Percentiles rank a stretch among this genome's conserved stretches.
Evolutionary conservation across 2,797 vertebrate species (phyloP).

Genomic region (Coregonus suidteri): DNA sequence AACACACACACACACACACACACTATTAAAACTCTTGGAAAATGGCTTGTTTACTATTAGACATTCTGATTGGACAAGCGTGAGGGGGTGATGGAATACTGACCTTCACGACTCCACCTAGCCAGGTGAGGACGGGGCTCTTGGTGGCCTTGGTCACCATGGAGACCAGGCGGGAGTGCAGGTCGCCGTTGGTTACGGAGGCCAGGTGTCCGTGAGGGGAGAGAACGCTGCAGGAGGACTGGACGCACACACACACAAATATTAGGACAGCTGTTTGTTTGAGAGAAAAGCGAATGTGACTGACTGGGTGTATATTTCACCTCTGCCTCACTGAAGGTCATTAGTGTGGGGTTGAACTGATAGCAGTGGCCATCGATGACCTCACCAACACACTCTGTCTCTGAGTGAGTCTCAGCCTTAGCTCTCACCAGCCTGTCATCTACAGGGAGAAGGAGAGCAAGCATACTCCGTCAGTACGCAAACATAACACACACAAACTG

Average conservation of each 20-base stretch:
- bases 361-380: constrained; percentile 68
- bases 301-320: constrained; percentile 40
- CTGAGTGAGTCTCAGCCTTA: neutral
- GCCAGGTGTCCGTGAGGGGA: constrained; percentile 65
- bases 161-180: constrained; percentile 66
- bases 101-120: constrained; percentile 69
- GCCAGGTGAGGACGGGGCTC: constrained; percentile 66
- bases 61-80: neutral
- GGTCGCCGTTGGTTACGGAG: constrained; percentile 57
- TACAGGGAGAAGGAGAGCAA: neutral
- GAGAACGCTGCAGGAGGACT: constrained; percentile 61
- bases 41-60: neutral
- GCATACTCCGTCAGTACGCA: neutral
- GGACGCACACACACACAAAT: constrained; percentile 8
- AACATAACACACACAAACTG: neutral
- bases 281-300: neutral
- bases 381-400: constrained; percentile 58
- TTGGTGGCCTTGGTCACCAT: constrained; percentile 64
- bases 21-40: neutral
- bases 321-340: constrained; percentile 69
- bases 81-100: constrained; percentile 20
- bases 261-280: neutral
- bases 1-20: constrained; percentile 19
- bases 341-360: constrained; percentile 58
- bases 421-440: neutral